phyloP scores from a whole-genome alignment of 2,113 vertebrate species.

The Catharus bicknelli region DNA sequence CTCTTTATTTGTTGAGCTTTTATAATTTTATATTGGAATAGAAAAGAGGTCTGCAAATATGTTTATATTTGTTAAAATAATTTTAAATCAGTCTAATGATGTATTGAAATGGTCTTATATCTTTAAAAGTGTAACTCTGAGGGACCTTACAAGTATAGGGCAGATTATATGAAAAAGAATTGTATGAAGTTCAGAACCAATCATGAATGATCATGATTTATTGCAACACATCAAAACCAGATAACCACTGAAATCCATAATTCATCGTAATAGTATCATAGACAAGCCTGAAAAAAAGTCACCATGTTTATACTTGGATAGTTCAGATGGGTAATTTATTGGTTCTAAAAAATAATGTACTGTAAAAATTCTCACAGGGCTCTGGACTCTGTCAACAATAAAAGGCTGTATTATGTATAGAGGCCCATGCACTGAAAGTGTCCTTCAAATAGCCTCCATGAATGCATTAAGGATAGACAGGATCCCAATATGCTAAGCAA shows the following conservation, averaged over 20 bases:
- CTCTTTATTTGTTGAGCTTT: neutral
- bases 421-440: neutral
- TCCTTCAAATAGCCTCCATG: slow-evolving; percentile 17
- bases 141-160: neutral
- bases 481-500: neutral
- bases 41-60: neutral
- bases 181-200: neutral
- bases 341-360: slow-evolving; percentile 57
- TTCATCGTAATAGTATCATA: slow-evolving; percentile 29
- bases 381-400: slow-evolving; percentile 32
- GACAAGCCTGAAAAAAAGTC: slow-evolving; percentile 46
- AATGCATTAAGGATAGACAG: neutral
- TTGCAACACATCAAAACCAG: neutral
- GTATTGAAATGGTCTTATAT: neutral
- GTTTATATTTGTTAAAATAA: neutral
- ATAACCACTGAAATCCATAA: slow-evolving; percentile 47
- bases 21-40: neutral
- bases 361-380: slow-evolving; percentile 31
- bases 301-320: slow-evolving; percentile 27
- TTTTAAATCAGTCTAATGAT: neutral
- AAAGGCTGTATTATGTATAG: slow-evolving; percentile 14
- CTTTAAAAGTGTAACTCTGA: neutral
- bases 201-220: slow-evolving; percentile 28
- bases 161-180: neutral
- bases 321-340: slow-evolving; percentile 55